A percentile compares a stretch with the other conserved stretches of the same genome.
phyloP scores from a whole-genome alignment of 2,888 invertebrate species.

The Ditylenchus weischeri region DNA sequence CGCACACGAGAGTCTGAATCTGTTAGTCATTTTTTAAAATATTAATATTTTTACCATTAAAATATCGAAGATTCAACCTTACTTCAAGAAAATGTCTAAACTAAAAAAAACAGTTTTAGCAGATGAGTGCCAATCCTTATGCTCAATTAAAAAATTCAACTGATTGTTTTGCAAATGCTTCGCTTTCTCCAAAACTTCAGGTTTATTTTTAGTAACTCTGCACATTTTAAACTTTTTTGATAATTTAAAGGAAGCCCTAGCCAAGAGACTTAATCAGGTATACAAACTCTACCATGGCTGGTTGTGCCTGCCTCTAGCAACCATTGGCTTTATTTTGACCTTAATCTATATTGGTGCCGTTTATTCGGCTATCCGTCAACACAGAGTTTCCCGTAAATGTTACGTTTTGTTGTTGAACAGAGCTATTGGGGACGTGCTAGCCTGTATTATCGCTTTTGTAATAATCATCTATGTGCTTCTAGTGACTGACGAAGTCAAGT shows the following conservation, averaged over 20 bases:
- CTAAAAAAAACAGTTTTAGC: too few relatives aligned
- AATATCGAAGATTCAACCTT: too few relatives aligned
- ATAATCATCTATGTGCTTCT: conserved; percentile 42
- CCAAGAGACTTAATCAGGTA: conserved; percentile 1
- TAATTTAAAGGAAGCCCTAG: background rate
- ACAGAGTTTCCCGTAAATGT: conserved; percentile 52
- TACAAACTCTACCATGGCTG: conserved; percentile 46
- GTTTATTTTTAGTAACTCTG: too few relatives aligned
- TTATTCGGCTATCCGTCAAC: conserved; percentile 46
- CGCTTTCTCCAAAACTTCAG: too few relatives aligned
- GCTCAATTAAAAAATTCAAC: too few relatives aligned
- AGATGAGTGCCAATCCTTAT: too few relatives aligned
- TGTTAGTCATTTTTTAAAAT: too few relatives aligned
- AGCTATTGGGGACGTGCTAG: conserved; percentile 52
- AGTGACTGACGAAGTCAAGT: conserved; percentile 46
- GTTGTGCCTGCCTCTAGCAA: conserved; percentile 48
- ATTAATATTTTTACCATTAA: too few relatives aligned
- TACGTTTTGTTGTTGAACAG: conserved; percentile 56
- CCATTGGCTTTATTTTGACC: conserved; percentile 42
- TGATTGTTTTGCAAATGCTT: too few relatives aligned
- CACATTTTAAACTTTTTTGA: too few relatives aligned
- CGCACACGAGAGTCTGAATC: too few relatives aligned
- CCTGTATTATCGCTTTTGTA: conserved; percentile 43
- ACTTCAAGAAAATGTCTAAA: too few relatives aligned
- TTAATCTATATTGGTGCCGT: conserved; percentile 46